Evolutionary conservation across 2,888 invertebrate genomes (phyloP).

Genomic region (Calliscelio sp.): DNA sequence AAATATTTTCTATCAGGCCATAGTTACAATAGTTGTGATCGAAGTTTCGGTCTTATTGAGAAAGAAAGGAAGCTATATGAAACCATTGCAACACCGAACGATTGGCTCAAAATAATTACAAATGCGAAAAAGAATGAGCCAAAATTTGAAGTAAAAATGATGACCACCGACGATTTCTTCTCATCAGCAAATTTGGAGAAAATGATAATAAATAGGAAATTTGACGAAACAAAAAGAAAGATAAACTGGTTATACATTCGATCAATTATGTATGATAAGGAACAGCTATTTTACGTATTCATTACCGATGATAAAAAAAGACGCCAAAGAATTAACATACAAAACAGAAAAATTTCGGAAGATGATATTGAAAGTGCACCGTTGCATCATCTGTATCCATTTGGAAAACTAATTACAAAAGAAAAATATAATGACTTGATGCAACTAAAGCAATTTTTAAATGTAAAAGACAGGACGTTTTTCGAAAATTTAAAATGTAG

Average conservation of each 20-base stretch:
- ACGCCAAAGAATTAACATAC: no score
- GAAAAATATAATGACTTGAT: conserved; percentile 21
- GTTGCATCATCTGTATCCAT: neutral
- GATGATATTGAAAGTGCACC: no score
- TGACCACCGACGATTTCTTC: neutral
- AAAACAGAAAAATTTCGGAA: no score
- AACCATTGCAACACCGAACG: neutral
- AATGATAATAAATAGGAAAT: conserved; percentile 1
- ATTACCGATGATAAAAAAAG: no score
- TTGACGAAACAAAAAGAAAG: neutral
- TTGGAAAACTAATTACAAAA: conserved; percentile 6
- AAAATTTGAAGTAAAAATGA: no score
- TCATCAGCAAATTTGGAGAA: neutral
- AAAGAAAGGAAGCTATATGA: conserved; percentile 12
- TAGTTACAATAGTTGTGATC: conserved; percentile 3
- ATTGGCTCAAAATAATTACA: neutral
- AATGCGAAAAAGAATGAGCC: no score
- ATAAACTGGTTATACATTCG: no score
- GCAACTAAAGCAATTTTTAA: neutral
- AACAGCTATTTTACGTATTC: no score
- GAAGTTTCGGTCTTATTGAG: neutral
- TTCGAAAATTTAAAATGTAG: no score
- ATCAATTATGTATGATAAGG: no score
- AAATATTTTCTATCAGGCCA: conserved; percentile 11
- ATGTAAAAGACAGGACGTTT: neutral